These are phyloP conservation scores for Acanthurus lineatus DNA, from an alignment of 2,797 vertebrate species.

Conservation along the genomic window DNA sequence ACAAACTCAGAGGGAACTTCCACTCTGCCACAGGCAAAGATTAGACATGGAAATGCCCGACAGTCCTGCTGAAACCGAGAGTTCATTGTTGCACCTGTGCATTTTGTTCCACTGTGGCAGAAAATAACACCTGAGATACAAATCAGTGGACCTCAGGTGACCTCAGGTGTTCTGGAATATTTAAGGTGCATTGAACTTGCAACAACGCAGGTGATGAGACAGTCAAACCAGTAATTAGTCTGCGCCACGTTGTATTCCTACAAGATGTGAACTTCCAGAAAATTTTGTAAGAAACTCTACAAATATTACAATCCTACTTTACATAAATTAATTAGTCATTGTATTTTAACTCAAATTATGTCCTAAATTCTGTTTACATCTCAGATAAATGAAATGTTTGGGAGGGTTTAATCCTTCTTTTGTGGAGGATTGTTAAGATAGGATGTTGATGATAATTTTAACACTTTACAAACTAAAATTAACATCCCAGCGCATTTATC, in stretches of 20 bases:
- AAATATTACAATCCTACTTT: neutral
- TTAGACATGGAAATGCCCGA: neutral
- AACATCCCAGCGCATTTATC: too few species aligned
- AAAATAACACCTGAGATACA: too few species aligned
- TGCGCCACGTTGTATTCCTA: neutral
- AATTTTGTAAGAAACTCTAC: neutral
- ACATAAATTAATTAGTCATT: neutral
- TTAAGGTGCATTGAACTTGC: neutral
- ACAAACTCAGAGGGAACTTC: neutral
- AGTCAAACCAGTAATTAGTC: neutral
- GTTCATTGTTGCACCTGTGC: neutral
- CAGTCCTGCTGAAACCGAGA: neutral
- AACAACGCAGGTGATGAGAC: neutral
- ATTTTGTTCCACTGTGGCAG: neutral
- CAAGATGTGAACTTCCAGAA: neutral
- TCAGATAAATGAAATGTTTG: too few species aligned
- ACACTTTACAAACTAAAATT: too few species aligned
- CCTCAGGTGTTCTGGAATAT: neutral
- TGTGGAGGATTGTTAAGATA: too few species aligned
- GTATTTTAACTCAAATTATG: neutral
- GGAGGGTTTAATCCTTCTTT: too few species aligned
- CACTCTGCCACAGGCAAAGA: neutral
- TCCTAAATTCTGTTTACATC: neutral
- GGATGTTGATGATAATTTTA: too few species aligned
- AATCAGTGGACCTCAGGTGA: neutral